Percentiles rank a stretch among this genome's conserved stretches.
Evolutionary conservation across 2,797 vertebrate species (phyloP).

Genomic region (Syngnathus acus): DNA sequence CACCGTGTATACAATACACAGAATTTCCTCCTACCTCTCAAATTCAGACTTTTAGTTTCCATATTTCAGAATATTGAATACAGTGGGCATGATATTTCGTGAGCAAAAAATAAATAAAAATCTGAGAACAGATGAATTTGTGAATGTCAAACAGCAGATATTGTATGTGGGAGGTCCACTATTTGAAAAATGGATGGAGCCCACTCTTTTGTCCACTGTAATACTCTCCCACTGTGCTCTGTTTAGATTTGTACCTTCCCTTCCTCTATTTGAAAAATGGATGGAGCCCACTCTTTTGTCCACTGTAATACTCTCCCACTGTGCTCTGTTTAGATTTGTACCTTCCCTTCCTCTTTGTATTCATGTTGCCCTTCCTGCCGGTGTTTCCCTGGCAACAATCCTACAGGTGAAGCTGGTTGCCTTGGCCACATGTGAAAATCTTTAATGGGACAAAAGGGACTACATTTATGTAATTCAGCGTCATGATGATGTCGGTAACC

Average conservation of each 20-base stretch:
- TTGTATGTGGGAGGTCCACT: background rate
- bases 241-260: constrained; percentile 15
- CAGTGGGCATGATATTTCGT: too few relatives aligned
- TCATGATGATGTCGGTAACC: background rate
- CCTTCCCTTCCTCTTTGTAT: constrained; percentile 16
- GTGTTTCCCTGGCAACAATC: constrained; percentile 56
- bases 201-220: background rate
- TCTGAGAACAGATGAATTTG: background rate
- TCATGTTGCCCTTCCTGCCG: constrained; percentile 33
- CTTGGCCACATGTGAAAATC: constrained; percentile 45
- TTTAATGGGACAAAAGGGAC: constrained; percentile 25
- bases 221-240: background rate
- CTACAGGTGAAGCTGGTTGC: constrained; percentile 62
- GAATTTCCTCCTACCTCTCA: too few relatives aligned
- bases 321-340: constrained; percentile 7
- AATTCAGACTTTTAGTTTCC: too few relatives aligned
- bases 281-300: background rate
- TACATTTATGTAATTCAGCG: background rate
- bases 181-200: background rate
- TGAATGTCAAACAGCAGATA: background rate
- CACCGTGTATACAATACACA: background rate
- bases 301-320: background rate
- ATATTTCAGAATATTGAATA: too few relatives aligned
- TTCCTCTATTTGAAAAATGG: background rate
- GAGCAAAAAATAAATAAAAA: background rate